These are phyloP conservation scores for Sebastes diploproa DNA, from an alignment of 2,797 vertebrate species.

Conservation along the genomic window DNA sequence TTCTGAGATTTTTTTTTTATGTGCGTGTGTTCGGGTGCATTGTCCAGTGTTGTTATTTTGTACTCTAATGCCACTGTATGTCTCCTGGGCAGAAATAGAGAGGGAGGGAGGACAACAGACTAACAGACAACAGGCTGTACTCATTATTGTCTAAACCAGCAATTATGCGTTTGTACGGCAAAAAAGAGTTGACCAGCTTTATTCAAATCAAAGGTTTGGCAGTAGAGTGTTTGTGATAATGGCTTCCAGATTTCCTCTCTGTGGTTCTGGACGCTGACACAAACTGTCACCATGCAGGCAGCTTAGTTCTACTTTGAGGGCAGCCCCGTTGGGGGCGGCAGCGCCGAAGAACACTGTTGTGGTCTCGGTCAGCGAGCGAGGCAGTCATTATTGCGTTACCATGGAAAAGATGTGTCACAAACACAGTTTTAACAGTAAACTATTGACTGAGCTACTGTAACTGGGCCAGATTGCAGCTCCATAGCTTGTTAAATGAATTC, in stretches of 20 bases:
- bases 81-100: constrained; percentile 84
- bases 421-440: constrained; percentile 82
- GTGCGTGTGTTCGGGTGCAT: not conserved
- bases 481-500: constrained; percentile 18
- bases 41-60: not conserved
- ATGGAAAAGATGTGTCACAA: constrained; percentile 84
- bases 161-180: constrained; percentile 86
- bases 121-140: constrained; percentile 78
- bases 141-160: constrained; percentile 90
- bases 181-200: constrained; percentile 89
- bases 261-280: constrained; percentile 87
- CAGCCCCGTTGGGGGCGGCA: constrained; percentile 82
- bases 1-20: not conserved
- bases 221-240: constrained; percentile 33
- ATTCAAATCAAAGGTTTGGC: constrained; percentile 79
- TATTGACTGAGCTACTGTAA: constrained; percentile 29
- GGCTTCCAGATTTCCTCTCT: constrained; percentile 74
- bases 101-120: constrained; percentile 31
- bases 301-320: constrained; percentile 89
- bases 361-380: constrained; percentile 88
- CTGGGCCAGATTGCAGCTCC: constrained; percentile 31
- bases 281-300: constrained; percentile 84
- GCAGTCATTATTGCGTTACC: constrained; percentile 89
- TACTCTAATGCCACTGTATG: constrained; percentile 19
- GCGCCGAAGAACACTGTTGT: constrained; percentile 88